Evolutionary conservation across 2,113 vertebrate species (phyloP).

Genomic region (Rhabdornis inornatus): DNA sequence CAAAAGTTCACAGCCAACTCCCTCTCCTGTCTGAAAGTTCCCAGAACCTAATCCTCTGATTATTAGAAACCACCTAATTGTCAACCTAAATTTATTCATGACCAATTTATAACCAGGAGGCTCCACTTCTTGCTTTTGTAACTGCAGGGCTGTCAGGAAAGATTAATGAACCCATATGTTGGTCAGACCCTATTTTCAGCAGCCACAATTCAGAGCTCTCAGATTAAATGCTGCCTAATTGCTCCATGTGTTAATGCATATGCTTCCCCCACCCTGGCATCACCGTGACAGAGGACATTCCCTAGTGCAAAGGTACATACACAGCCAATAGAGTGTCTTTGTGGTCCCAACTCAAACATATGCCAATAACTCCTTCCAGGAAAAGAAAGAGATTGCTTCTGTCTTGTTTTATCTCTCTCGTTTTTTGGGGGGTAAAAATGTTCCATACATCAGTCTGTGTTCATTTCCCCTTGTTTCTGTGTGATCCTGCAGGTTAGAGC

Average conservation of each 20-base stretch:
- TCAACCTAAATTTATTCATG: neutral
- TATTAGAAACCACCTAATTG: neutral
- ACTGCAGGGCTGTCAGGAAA: neutral
- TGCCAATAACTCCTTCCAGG: neutral
- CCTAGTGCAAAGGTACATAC: neutral
- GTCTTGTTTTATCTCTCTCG: neutral
- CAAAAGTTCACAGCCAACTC: neutral
- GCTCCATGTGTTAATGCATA: neutral
- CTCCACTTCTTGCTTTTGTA: neutral
- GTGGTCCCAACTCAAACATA: neutral
- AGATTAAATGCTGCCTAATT: neutral
- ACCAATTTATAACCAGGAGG: neutral
- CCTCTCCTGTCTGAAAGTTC: neutral
- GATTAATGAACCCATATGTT: neutral
- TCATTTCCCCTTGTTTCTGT: neutral
- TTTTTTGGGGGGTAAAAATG: rapidly evolving
- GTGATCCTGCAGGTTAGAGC: neutral
- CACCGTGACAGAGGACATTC: neutral
- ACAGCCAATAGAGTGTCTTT: neutral
- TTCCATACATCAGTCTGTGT: neutral
- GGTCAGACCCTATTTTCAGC: neutral
- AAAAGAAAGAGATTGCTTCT: neutral
- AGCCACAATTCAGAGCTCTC: neutral
- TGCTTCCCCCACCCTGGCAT: neutral
- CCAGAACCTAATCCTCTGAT: neutral